Evolutionary conservation across 2,888 invertebrate species (phyloP).

Genomic region (Limnephilus rhombicus): DNA sequence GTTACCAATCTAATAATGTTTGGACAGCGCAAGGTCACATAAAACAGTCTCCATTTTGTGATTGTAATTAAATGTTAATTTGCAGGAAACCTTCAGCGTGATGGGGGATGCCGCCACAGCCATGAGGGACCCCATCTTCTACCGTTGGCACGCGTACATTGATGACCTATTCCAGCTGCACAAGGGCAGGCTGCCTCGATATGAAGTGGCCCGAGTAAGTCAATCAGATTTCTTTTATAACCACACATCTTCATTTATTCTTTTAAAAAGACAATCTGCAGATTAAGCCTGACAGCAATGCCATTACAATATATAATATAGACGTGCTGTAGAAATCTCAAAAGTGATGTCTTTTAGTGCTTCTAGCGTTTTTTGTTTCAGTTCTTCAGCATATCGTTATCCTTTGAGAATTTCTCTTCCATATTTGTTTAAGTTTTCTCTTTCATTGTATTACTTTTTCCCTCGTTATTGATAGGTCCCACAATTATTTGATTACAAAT

Average conservation of each 20-base stretch:
- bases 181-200: conserved; percentile 84
- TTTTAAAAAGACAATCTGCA: background rate
- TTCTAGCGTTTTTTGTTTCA: background rate
- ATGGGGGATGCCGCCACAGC: conserved; percentile 92
- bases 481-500: conserved; percentile 3
- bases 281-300: too few species aligned
- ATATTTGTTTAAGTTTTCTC: background rate
- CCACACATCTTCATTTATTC: background rate
- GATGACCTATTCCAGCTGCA: conserved; percentile 88
- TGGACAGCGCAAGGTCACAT: background rate
- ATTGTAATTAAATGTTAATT: conserved; percentile 26
- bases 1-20: too few species aligned
- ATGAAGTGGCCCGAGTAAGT: conserved; percentile 78
- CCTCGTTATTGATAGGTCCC: background rate
- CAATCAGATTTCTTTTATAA: background rate
- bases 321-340: too few species aligned
- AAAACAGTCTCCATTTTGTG: background rate
- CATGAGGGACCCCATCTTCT: conserved; percentile 92
- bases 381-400: background rate
- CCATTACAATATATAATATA: too few species aligned
- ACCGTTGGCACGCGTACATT: conserved; percentile 89
- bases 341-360: too few species aligned
- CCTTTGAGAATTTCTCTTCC: background rate
- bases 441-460: background rate
- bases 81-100: conserved; percentile 86